Evolutionary conservation across 2,797 vertebrate species (phyloP), one percentile per base, ranked within the genome.

Genomic region (Acrocephalus scirpaceus): DNA sequence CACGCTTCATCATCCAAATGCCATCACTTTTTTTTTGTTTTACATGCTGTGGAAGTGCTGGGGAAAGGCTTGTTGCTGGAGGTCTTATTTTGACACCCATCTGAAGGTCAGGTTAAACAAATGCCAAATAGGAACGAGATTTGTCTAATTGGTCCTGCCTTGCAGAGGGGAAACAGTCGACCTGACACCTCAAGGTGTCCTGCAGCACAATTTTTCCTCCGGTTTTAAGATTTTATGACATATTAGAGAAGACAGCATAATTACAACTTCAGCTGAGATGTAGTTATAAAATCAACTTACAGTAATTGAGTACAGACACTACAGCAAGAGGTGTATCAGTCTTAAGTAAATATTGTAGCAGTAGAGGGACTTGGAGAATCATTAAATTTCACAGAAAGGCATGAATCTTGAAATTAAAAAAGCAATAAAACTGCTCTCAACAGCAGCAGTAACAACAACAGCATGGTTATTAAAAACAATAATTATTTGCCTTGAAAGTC

Each of bases 81-180:
- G 70, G 93, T 90, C 62, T 86, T 54, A 34, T 61, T 95, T 81
- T 84, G 93, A 93, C 88, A 90, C 76, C 51, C 26, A 53, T 91
- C n/a, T 2, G 7, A 95, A 95, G 93, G 95, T 94, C 92, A 84
- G 94, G 83, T 92, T 90, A 92, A 95, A 88, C 51, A 94, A 95
- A 95, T 86, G 93, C 64, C 92, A 86, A 67, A 93, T 2, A 75
- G 40, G 64, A 92, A 11, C 85, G 84, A 62, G 86, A 86, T 75
- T 88, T 93, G 66, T 88, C 90, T 93, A 84, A 94, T 84, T 86
- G 83, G 76, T 56, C 50, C 54, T 65, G 58, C 75, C 69, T 90
- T 58, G 57, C 19, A 57, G 66, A 86, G 47, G 76, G 76, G 44
- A 92, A 90, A 80, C 5, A 83, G 65, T 29, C 69, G 66, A 66